Evolutionary conservation across 2,113 vertebrate genomes (phyloP), one percentile per base, ranked within the genome.

Genomic region (Pionites leucogaster): DNA sequence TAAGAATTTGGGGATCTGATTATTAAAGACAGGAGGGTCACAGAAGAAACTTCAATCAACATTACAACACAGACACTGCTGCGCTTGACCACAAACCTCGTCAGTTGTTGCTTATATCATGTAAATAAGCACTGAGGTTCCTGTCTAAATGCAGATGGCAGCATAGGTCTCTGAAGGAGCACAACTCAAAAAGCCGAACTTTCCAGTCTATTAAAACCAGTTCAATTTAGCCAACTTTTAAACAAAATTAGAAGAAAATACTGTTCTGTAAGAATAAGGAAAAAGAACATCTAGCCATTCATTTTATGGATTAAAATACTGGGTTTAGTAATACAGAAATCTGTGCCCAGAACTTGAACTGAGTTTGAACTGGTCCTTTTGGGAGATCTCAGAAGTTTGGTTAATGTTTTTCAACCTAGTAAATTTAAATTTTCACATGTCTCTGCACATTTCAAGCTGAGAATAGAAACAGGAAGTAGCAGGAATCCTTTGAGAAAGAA

Each of bases 391-490:
- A 79, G 74, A 95, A 96, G 39, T 93, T 95, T 97, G 62, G 88
- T 91, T 94, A 93, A 92, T 87, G 77, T 93, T 92, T 95, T 96
- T 93, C 65, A 96, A 76, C 33, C 13, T 89, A 87, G 81, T 92
- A 92, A 92, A 94, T 95, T 93, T 91, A 77, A 80, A 94, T 94
- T 95, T 93, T 96, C 49, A 67, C 81, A 55, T 79, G 4, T 92
- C 35, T 92, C 57, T 86, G 62, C 62, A 88, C 50, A 64, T 86
- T 85, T 92, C 86, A 94, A 86, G 9, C 57, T 82, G 78, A 87
- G 81, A 93, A 93, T 81, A 96, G 74, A 82, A 96, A 80, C 55
- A 97, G 90, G 90, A 96, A 96, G 87, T 89, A 91, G 11, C 62
- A 60, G 35, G 76, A 93, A 93, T 80, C 83, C 82, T 93, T 76